Conservation (phyloP, 2,113 vertebrate genomes). For the Pyrgilauda ruficollis region DNA sequence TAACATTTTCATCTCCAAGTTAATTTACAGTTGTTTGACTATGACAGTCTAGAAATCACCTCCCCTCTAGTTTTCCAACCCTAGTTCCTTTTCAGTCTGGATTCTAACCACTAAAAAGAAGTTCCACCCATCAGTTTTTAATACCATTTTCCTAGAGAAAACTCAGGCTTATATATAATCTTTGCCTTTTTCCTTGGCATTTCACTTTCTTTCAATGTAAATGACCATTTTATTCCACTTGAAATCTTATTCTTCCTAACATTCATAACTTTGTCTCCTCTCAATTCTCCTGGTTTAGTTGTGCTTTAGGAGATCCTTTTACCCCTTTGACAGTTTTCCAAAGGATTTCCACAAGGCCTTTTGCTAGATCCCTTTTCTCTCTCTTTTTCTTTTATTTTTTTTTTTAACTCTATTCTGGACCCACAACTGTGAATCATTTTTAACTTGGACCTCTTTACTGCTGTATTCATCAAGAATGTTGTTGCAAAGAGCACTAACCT, state of each 20-base stretch:
- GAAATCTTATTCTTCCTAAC: conserved; percentile 13
- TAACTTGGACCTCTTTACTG: conserved; percentile 1
- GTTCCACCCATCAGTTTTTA: not conserved
- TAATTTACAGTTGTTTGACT: conserved; percentile 10
- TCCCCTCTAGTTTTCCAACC: not conserved
- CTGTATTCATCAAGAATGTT: conserved; percentile 7
- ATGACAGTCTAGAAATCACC: not conserved
- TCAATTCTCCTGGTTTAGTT: not conserved
- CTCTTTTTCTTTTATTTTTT: accelerated
- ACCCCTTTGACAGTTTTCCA: not conserved
- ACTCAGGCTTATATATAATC: not conserved
- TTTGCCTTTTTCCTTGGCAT: conserved; percentile 37
- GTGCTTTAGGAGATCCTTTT: not conserved
- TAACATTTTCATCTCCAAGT: conserved; percentile 11
- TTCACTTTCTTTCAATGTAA: conserved; percentile 11
- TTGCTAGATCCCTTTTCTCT: not conserved
- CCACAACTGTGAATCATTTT: not conserved
- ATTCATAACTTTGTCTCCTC: not conserved
- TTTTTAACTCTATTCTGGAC: not conserved
- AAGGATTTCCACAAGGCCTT: not conserved
- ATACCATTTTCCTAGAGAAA: not conserved
- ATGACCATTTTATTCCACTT: conserved; percentile 10
- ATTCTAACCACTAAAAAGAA: not conserved
- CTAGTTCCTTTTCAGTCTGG: not conserved
- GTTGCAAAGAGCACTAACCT: conserved; percentile 28